Percentiles rank a stretch among this genome's conserved stretches.
These are phyloP conservation scores for Standfussiana lucernea DNA, from an alignment of 2,888 invertebrate genomes.

Conservation along the genomic window DNA sequence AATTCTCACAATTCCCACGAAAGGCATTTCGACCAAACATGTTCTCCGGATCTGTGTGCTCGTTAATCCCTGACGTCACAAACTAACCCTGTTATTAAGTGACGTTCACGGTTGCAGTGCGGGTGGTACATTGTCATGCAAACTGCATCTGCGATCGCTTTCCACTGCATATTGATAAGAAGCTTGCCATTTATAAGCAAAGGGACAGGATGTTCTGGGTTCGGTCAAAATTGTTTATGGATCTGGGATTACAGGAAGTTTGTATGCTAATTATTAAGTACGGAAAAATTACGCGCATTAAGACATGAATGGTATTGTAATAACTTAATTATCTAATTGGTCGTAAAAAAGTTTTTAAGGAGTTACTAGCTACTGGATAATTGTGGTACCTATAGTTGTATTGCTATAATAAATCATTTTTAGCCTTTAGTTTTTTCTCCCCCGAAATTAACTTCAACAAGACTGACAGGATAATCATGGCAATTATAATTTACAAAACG, in stretches of 20 bases:
- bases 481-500: conserved; percentile 51
- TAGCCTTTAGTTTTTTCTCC: conserved; percentile 11
- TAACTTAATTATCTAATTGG: background rate
- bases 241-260: conserved; percentile 32
- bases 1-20: background rate
- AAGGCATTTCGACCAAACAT: conserved; percentile 9
- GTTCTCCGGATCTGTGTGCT: conserved; percentile 19
- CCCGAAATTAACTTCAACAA: conserved; percentile 27
- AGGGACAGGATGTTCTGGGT: conserved; percentile 56
- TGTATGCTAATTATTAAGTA: background rate
- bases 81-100: conserved; percentile 55
- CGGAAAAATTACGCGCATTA: background rate
- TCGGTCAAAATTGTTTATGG: conserved; percentile 43
- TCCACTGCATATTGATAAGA: conserved; percentile 67
- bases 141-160: conserved; percentile 65
- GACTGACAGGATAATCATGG: conserved; percentile 59
- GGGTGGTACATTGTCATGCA: conserved; percentile 71
- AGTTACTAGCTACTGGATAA: conserved; percentile 20
- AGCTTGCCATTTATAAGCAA: conserved; percentile 41
- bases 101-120: conserved; percentile 55
- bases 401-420: conserved; percentile 32
- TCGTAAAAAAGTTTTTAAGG: background rate
- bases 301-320: background rate
- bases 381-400: background rate
- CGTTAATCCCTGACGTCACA: conserved; percentile 47